These are phyloP conservation scores for Solenopsis invicta DNA, from an alignment of 1,140 invertebrate genomes.

Conservation along the genomic window DNA sequence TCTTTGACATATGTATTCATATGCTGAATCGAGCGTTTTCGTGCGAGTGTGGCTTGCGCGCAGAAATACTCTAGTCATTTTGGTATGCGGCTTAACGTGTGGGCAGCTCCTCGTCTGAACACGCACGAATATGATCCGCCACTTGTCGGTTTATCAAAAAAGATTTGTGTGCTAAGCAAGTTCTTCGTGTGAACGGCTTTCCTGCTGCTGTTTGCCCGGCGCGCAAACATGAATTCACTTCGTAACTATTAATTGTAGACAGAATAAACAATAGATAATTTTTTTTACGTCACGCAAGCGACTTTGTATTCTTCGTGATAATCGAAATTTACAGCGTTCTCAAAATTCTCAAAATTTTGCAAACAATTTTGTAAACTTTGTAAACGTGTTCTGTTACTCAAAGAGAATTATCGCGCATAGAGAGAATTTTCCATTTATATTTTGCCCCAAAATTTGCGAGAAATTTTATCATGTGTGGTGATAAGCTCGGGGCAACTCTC, in stretches of 20 bases:
- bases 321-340: neutral
- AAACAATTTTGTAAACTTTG: neutral
- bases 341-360: neutral
- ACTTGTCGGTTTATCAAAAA: slow-evolving; percentile 53
- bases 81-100: slow-evolving; percentile 42
- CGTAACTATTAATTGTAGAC: slow-evolving; percentile 11
- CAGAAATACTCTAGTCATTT: slow-evolving; percentile 47
- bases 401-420: neutral
- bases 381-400: neutral
- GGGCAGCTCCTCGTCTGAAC: slow-evolving; percentile 26
- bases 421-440: no score
- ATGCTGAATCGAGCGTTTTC: slow-evolving; percentile 37
- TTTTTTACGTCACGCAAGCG: neutral
- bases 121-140: slow-evolving; percentile 35
- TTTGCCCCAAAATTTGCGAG: no score
- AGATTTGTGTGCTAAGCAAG: slow-evolving; percentile 45
- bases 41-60: slow-evolving; percentile 12
- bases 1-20: slow-evolving; percentile 39
- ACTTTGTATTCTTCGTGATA: no score
- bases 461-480: no score
- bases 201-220: slow-evolving; percentile 16
- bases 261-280: neutral
- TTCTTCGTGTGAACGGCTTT: slow-evolving; percentile 28
- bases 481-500: no score
- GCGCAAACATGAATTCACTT: slow-evolving; percentile 10